phyloP scores from a whole-genome alignment of 2,113 vertebrate genomes.

The Puma concolor region DNA sequence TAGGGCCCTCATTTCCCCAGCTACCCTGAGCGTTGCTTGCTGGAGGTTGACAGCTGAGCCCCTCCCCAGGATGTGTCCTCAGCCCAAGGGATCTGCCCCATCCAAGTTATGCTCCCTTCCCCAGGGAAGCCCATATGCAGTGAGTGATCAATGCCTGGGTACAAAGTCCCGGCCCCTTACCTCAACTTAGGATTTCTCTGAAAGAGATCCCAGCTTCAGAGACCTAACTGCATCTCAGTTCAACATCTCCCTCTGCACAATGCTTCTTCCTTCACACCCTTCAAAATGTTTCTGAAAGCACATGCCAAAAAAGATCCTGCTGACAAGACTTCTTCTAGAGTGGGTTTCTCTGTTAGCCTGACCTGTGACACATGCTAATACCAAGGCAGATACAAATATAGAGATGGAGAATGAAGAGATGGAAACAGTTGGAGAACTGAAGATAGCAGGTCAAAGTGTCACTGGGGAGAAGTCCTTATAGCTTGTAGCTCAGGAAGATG shows the following conservation, averaged over 20 bases:
- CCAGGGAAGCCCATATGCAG: not conserved
- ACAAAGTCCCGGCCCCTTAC: not conserved
- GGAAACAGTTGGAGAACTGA: not conserved
- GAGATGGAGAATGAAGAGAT: not conserved
- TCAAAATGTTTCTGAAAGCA: not conserved
- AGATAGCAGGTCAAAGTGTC: not conserved
- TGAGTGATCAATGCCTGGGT: not conserved
- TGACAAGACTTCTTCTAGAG: not conserved
- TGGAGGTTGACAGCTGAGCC: not conserved
- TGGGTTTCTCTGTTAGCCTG: not conserved
- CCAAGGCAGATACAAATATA: not conserved
- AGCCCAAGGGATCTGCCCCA: not conserved
- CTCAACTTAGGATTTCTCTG: not conserved
- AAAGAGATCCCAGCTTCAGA: not conserved
- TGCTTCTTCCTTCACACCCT: not conserved
- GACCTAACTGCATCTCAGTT: not conserved
- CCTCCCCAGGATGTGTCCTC: not conserved
- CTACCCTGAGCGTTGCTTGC: not conserved
- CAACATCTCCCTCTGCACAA: not conserved
- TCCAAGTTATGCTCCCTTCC: not conserved
- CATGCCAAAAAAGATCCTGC: not conserved
- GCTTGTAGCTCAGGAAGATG: not conserved
- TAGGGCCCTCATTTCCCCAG: not conserved
- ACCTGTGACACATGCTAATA: not conserved
- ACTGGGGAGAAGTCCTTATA: not conserved